phyloP scores from a whole-genome alignment of 2,797 vertebrate genomes.

The Chelonia mydas region DNA sequence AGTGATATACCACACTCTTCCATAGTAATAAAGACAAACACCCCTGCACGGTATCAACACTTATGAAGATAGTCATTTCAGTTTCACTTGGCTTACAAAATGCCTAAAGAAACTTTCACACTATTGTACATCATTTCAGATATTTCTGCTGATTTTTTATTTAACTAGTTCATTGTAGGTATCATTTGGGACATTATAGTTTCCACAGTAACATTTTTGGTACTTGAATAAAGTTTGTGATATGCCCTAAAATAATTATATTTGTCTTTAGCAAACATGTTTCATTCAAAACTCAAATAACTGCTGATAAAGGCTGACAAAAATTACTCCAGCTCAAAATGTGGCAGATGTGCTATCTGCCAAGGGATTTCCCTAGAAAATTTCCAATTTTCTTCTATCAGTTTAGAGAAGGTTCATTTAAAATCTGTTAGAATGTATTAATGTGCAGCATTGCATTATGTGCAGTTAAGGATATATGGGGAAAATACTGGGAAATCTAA shows the following conservation, averaged over 20 bases:
- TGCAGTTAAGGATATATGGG: neutral
- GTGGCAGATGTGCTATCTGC: constrained; percentile 50
- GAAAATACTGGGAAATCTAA: constrained; percentile 10
- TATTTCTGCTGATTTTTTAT: constrained; percentile 6
- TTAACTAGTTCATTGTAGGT: constrained; percentile 37
- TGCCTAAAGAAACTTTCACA: constrained; percentile 37
- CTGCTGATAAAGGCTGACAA: constrained; percentile 33
- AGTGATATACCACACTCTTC: constrained; percentile 56
- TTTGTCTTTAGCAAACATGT: constrained; percentile 72
- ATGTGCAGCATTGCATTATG: neutral
- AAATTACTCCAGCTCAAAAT: constrained; percentile 50
- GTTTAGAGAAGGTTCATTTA: constrained; percentile 63
- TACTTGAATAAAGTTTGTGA: constrained; percentile 48
- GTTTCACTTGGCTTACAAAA: constrained; percentile 54
- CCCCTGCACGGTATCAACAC: constrained; percentile 32
- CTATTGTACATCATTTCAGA: constrained; percentile 4
- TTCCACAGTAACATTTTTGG: constrained; percentile 50
- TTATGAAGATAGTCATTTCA: constrained; percentile 45
- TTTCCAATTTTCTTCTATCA: constrained; percentile 53
- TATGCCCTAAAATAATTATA: constrained; percentile 47
- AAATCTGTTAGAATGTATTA: constrained; percentile 49
- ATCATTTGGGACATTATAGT: constrained; percentile 42
- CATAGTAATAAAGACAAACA: constrained; percentile 69
- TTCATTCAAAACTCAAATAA: neutral
- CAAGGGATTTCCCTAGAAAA: constrained; percentile 60